Evolutionary conservation across 2,113 vertebrate species (phyloP).

Genomic region (Neolamprologus falcicula): DNA sequence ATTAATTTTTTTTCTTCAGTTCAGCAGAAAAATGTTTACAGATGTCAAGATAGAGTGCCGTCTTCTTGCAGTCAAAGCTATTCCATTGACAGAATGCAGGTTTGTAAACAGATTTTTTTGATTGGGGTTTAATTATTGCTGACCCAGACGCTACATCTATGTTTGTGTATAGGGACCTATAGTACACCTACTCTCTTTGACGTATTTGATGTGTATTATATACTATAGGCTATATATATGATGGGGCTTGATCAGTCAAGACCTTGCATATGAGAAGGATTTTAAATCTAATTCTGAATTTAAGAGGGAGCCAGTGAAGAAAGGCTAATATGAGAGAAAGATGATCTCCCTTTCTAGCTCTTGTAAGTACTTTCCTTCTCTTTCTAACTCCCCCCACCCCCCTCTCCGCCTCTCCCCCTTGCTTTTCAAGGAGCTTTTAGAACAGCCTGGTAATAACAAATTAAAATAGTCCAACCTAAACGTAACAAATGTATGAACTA

Average conservation of each 20-base stretch:
- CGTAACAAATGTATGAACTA: not conserved
- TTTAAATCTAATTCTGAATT: not conserved
- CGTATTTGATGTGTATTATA: not conserved
- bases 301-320: not conserved
- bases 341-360: not conserved
- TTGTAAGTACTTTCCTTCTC: not conserved
- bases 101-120: not conserved
- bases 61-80: not conserved
- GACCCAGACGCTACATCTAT: not conserved
- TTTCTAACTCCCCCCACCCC: not conserved
- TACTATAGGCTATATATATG: not conserved
- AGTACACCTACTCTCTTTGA: not conserved
- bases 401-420: accelerated
- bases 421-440: not conserved
- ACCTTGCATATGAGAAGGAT: not conserved
- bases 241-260: not conserved
- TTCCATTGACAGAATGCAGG: not conserved
- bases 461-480: not conserved
- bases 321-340: not conserved
- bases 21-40: not conserved
- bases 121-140: not conserved
- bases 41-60: not conserved
- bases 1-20: not conserved
- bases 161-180: not conserved
- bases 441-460: not conserved